Percentiles rank a stretch among this genome's conserved stretches.
Conservation (phyloP, 1,140 invertebrate genomes). For the Agrypnia vestita region DNA sequence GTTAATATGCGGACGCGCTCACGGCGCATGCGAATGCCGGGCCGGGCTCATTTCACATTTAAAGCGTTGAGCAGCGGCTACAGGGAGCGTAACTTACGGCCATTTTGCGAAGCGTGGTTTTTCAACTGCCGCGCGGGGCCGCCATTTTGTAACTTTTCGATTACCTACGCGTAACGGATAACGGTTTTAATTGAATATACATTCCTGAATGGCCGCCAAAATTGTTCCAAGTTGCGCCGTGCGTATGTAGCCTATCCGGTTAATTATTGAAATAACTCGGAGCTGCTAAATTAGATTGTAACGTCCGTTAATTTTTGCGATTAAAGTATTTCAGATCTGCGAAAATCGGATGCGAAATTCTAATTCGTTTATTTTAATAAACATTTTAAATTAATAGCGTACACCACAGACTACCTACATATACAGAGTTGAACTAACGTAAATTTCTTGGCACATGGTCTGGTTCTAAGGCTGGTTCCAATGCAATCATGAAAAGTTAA, state of each 20-base stretch:
- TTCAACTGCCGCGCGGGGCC: background rate
- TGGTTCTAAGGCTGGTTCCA: no score
- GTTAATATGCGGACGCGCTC: slow-evolving; percentile 29
- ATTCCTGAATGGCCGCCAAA: background rate
- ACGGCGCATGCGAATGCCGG: slow-evolving; percentile 1
- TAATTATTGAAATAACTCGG: no score
- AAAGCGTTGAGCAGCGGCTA: slow-evolving; percentile 21
- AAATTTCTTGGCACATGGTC: no score
- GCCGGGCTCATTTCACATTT: slow-evolving; percentile 19
- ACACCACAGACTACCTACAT: no score
- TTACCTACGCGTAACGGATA: background rate
- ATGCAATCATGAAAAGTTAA: no score
- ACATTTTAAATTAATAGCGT: no score
- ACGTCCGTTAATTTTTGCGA: no score
- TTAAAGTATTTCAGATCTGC: no score
- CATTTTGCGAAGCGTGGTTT: slow-evolving; percentile 4
- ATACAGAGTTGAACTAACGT: no score
- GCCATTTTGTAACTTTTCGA: slow-evolving; percentile 14
- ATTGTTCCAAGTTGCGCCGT: background rate
- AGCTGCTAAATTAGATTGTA: no score
- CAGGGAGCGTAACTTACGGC: slow-evolving; percentile 10
- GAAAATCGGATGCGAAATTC: no score
- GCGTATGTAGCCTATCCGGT: background rate
- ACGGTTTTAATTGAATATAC: slow-evolving; percentile 2
- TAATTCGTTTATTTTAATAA: no score